Evolutionary conservation across 92 coral and sea anemone genomes (phyloP), one percentile per base, ranked within the genome.

Genomic region (Virgularia gustaviana): DNA sequence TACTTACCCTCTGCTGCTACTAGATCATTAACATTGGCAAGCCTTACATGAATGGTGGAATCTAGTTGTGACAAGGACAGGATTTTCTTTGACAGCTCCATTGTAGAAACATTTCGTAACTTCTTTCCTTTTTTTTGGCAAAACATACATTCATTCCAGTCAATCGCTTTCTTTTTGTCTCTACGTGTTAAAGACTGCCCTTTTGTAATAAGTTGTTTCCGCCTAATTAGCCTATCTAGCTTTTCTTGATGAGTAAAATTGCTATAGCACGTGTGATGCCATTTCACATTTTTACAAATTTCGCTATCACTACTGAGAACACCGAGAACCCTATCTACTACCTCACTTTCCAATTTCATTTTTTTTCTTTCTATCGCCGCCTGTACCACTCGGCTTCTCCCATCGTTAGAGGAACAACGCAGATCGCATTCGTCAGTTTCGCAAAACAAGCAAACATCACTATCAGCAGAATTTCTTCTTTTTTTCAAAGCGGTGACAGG

Each of bases 81-180:
- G 16, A 15, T 56, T 23, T 56, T 56, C 12, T 56, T 0, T 11
- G 63, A 16, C 63, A 56, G 63, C 9, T 23, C 1, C 63, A 56
- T 56, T 23, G 63, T 56, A 30, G n/a, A 4, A 15, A 56, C 63
- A 56, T 56, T 56, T 23, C 32, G 63, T 8, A 56, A 9, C 8
- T 56, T 56, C n/a, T 56, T 56, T 12, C 63, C 63, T 12, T 23
- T 29, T 31, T 16, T 20, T 68, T 76, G 79, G 11, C 74, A 64
- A 75, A 64, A 75, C 28, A 54, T 38, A 13, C 34, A 71, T 24
- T 28, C 19, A 29, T 68, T 25, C 81, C 81, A 76, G 63, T 71
- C 49, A 15, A 36, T 55, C 27, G 3, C 16, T 9, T 41, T 41
- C 49, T 41, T 16, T 9, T 41, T 10, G 9, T 16, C 16, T 9